Evolutionary conservation across 2,797 vertebrate species (phyloP), one percentile per base, ranked within the genome.

Genomic region (Melanogrammus aeglefinus): DNA sequence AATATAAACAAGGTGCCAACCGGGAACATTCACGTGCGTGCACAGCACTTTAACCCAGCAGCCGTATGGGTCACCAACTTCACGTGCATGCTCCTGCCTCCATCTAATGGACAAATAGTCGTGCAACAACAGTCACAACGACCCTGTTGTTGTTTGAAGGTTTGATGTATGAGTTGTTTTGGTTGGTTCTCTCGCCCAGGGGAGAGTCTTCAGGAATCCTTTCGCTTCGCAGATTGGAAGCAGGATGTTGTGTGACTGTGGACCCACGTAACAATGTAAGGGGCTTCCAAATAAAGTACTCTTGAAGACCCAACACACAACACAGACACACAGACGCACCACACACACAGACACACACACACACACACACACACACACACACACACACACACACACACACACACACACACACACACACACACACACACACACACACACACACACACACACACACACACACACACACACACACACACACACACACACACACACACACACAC

Each of bases 111-210:
- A 73, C 74, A 80, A 79, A 44, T 72, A 66, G 2, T 47, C 47
- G 9, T 71, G 69, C 69, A 29, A 29, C 57, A 63, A 24, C 57
- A 63, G 21, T 21, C 6, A 63, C 51, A 63, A 63, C 51, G 4
- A 63, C 69, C 51, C 71, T 79, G 13, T 77, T 13, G 76, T 27
- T 85, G 83, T 82, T 21, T 21, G 39, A 83, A 6, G 24, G 27
- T 27, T 70, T 31, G 27, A 73, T 51, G 18, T 47, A 13, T 47
- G 72, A 77, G 21, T 73, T 74, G 14, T 79, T 78, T 38, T 4
- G 2, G 77, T 75, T 81, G 0, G n/a, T 1, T 1, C 73, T 35
- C 47, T 78, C 4, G 27, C 0, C 76, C 18, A 8, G 14, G 14
- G 4, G 9, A 35, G 69, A 83, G 69, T 79, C 27, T 57, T 13